These are phyloP conservation scores for Sphecodes monilicornis DNA, from an alignment of 2,888 invertebrate genomes.

Conservation along the genomic window DNA sequence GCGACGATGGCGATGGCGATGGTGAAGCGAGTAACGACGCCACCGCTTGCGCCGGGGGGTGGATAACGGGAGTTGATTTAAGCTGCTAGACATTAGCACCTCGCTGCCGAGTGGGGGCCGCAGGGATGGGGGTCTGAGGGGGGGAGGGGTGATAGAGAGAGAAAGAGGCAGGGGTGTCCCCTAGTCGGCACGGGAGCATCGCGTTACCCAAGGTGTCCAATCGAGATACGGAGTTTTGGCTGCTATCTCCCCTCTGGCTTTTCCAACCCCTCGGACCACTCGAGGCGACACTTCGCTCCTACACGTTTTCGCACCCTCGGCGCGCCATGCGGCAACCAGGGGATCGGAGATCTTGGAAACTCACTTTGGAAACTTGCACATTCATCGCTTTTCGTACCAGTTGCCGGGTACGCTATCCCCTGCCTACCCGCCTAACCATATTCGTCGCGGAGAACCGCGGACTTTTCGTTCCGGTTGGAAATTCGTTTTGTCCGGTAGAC, in stretches of 20 bases:
- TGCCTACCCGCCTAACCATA: constrained; percentile 53
- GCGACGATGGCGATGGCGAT: constrained; percentile 27
- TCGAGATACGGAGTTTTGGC: constrained; percentile 68
- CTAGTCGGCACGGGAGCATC: constrained; percentile 35
- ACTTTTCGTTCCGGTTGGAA: constrained; percentile 46
- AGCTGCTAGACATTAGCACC: constrained; percentile 76
- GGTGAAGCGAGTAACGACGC: constrained; percentile 37
- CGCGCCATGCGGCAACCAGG: constrained; percentile 14
- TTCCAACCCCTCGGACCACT: constrained; percentile 40
- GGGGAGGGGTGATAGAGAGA: neutral
- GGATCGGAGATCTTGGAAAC: constrained; percentile 62
- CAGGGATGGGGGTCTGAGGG: constrained; percentile 9
- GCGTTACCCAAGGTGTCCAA: constrained; percentile 66
- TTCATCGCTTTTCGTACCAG: constrained; percentile 56
- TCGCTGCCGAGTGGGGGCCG: constrained; percentile 51
- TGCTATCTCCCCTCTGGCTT: constrained; percentile 47
- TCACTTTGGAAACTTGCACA: constrained; percentile 69
- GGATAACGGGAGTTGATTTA: constrained; percentile 68
- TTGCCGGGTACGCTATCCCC: constrained; percentile 19
- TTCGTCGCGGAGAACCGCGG: constrained; percentile 42
- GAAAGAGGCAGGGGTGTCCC: constrained; percentile 35
- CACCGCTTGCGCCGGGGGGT: constrained; percentile 11
- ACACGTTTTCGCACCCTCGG: constrained; percentile 62
- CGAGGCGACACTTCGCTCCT: constrained; percentile 45
- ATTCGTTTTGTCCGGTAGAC: constrained; percentile 61